A percentile compares a stretch with the other conserved stretches of the same genome.
Conservation (phyloP, 1,140 invertebrate species). For the Rhopalosiphum maidis region DNA sequence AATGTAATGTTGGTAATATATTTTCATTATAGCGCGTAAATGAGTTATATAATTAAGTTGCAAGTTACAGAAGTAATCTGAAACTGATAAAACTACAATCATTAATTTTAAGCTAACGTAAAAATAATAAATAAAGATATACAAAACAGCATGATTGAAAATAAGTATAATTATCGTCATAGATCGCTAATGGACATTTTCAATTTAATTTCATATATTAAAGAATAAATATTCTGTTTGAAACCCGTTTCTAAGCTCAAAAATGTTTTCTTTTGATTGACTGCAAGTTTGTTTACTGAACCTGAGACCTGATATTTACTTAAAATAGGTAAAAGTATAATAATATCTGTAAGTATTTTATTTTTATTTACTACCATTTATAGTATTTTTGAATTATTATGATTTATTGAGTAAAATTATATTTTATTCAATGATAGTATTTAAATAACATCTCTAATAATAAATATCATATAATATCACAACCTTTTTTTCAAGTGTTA, state of each 20-base stretch:
- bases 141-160: not conserved
- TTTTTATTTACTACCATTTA: not conserved
- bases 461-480: not conserved
- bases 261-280: not conserved
- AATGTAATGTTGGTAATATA: not conserved
- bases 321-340: not conserved
- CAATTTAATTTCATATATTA: not conserved
- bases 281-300: too few relatives aligned
- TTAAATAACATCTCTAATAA: too few relatives aligned
- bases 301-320: too few relatives aligned
- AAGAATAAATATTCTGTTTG: not conserved
- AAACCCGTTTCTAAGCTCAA: not conserved
- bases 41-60: not conserved
- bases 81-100: not conserved
- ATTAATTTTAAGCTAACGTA: not conserved
- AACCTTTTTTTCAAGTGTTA: not conserved
- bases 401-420: not conserved
- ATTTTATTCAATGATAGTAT: not conserved
- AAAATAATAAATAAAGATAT: not conserved
- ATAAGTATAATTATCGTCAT: not conserved
- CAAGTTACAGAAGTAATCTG: not conserved
- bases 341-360: not conserved
- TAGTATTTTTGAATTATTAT: not conserved
- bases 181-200: not conserved
- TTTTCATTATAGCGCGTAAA: not conserved